These are phyloP conservation scores for Apamea epomidion DNA, from an alignment of 2,888 invertebrate genomes.

Conservation along the genomic window DNA sequence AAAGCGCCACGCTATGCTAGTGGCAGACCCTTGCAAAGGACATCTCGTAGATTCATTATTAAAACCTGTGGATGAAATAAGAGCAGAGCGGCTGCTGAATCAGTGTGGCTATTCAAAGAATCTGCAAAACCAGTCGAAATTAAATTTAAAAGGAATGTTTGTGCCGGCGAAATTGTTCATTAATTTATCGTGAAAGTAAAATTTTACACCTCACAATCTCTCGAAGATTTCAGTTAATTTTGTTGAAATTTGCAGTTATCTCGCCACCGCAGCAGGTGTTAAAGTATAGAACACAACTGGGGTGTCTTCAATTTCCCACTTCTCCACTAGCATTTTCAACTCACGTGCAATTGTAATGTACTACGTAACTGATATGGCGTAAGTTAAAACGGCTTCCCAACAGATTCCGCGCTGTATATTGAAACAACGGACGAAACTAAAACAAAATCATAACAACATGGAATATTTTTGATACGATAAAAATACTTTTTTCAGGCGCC, in stretches of 20 bases:
- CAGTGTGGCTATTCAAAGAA: conserved; percentile 66
- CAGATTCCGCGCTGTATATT: conserved; percentile 64
- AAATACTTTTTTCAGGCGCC: conserved; percentile 32
- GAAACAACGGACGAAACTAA: conserved; percentile 55
- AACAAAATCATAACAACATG: conserved; percentile 24
- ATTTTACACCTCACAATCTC: conserved; percentile 73
- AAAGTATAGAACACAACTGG: conserved; percentile 77
- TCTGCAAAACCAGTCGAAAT: conserved; percentile 68
- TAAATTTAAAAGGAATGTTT: conserved; percentile 74
- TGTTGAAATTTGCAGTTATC: conserved; percentile 74
- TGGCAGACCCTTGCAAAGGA: conserved; percentile 45
- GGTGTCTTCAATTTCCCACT: conserved; percentile 78
- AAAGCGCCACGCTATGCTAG: conserved; percentile 45
- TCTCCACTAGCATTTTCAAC: conserved; percentile 75
- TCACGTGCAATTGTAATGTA: conserved; percentile 80
- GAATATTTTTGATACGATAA: conserved; percentile 39
- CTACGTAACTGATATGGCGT: conserved; percentile 76
- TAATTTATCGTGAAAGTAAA: conserved; percentile 77
- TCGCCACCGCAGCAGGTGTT: conserved; percentile 75
- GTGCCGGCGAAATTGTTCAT: conserved; percentile 72
- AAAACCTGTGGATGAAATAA: conserved; percentile 58
- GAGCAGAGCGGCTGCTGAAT: conserved; percentile 54
- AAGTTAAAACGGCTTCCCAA: conserved; percentile 72
- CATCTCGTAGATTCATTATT: conserved; percentile 61
- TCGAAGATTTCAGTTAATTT: conserved; percentile 78